These are phyloP conservation scores for Macropodus opercularis DNA, from an alignment of 2,797 vertebrate genomes.

Conservation along the genomic window DNA sequence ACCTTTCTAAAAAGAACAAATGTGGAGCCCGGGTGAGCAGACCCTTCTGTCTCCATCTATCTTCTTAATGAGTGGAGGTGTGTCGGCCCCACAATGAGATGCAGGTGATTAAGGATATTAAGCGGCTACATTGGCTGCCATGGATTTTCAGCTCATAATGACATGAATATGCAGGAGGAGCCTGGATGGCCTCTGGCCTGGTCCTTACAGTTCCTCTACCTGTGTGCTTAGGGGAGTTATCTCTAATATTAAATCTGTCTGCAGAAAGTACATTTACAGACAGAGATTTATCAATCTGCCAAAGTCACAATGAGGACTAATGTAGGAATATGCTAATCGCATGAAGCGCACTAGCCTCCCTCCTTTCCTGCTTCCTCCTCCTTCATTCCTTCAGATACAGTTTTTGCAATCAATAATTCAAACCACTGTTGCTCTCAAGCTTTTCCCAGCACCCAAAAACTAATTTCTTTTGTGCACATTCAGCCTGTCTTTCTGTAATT, in stretches of 20 bases:
- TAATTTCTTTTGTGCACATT: conserved; percentile 79
- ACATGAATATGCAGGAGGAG: conserved; percentile 86
- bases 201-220: conserved; percentile 71
- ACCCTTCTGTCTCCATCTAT: conserved; percentile 87
- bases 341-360: conserved; percentile 32
- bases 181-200: conserved; percentile 57
- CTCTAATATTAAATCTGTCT: background rate
- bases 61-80: conserved; percentile 89
- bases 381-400: conserved; percentile 48
- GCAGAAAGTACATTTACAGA: conserved; percentile 21
- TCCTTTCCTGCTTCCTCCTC: conserved; percentile 28
- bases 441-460: conserved; percentile 62
- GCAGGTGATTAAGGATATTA: conserved; percentile 88
- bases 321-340: conserved; percentile 43
- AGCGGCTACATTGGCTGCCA: conserved; percentile 59
- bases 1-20: conserved; percentile 83
- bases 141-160: conserved; percentile 78
- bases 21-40: conserved; percentile 79
- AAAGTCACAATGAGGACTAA: conserved; percentile 32
- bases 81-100: conserved; percentile 85
- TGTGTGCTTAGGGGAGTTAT: conserved; percentile 36
- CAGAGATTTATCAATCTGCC: conserved; percentile 36
- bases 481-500: conserved; percentile 68
- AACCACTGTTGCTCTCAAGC: conserved; percentile 61
- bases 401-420: conserved; percentile 64